A percentile compares a stretch with the other conserved stretches of the same genome.
Evolutionary conservation across 2,797 vertebrate species (phyloP).

Genomic region (Sebastes umbrosus): DNA sequence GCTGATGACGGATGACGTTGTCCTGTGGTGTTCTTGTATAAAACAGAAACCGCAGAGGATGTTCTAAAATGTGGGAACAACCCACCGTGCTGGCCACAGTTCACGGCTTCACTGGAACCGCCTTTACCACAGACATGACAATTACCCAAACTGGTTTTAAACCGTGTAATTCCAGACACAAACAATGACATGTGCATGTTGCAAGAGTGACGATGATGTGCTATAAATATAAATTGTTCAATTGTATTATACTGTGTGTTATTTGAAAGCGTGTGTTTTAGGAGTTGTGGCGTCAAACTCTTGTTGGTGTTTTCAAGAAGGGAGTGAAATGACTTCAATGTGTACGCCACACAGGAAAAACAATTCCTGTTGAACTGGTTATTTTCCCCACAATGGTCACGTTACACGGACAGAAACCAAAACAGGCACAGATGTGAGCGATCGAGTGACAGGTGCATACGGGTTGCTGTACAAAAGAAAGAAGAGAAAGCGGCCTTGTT

Average conservation of each 20-base stretch:
- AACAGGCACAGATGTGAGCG: neutral
- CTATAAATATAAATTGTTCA: neutral
- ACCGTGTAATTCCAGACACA: neutral
- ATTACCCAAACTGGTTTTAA: slow-evolving; percentile 43
- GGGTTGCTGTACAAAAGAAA: neutral
- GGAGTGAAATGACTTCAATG: neutral
- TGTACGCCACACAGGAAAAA: neutral
- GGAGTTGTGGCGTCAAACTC: neutral
- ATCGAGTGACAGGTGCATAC: neutral
- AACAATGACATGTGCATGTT: slow-evolving; percentile 7
- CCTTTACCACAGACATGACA: neutral
- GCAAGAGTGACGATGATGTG: neutral
- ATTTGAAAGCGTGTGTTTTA: neutral
- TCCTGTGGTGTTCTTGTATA: neutral
- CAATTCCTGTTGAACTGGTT: slow-evolving; percentile 47
- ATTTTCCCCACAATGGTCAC: slow-evolving; percentile 4
- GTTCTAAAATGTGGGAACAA: slow-evolving; percentile 2
- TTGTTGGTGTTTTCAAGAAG: neutral
- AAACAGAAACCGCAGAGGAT: neutral
- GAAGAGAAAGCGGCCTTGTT: neutral
- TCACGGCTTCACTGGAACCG: neutral
- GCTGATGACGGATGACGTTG: neutral
- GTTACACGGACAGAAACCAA: slow-evolving; percentile 11
- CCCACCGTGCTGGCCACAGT: neutral
- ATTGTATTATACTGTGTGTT: neutral